These are phyloP conservation scores for Tubulanus polymorphus DNA, from an alignment of 2,888 invertebrate genomes.

Conservation along the genomic window DNA sequence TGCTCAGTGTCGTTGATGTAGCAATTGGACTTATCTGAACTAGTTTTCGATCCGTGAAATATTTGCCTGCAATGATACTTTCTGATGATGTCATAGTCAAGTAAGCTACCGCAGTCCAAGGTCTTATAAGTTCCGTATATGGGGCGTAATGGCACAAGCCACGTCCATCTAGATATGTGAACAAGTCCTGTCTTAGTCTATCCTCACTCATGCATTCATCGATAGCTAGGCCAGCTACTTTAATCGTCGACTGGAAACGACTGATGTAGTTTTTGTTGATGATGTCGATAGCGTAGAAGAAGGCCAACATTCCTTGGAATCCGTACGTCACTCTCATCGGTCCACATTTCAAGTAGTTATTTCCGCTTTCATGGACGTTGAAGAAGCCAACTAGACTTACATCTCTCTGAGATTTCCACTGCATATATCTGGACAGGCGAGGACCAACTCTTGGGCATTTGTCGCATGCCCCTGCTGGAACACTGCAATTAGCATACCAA, in stretches of 20 bases:
- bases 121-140: constrained; percentile 28
- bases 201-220: constrained; percentile 48
- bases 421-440: constrained; percentile 37
- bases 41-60: constrained; percentile 42
- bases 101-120: constrained; percentile 42
- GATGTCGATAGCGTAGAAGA: constrained; percentile 51
- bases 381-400: constrained; percentile 52
- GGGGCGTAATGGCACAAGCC: constrained; percentile 38
- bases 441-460: constrained; percentile 31
- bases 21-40: constrained; percentile 49
- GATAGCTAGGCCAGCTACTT: constrained; percentile 47
- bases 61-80: constrained; percentile 38
- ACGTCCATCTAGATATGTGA: constrained; percentile 48
- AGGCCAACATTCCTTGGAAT: constrained; percentile 52
- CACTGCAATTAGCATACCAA: constrained; percentile 29
- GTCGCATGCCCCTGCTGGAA: constrained; percentile 19
- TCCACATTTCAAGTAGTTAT: constrained; percentile 48
- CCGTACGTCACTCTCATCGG: constrained; percentile 36
- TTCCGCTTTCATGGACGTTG: constrained; percentile 48
- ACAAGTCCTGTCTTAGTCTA: constrained; percentile 47
- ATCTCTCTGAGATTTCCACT: constrained; percentile 27
- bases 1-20: constrained; percentile 36
- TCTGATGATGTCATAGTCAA: constrained; percentile 39
- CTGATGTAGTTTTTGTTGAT: constrained; percentile 42
- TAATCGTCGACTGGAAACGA: constrained; percentile 27